Evolutionary conservation across 2,113 vertebrate species (phyloP), one percentile per base, ranked within the genome.

Genomic region (Gopherus evgoodei): DNA sequence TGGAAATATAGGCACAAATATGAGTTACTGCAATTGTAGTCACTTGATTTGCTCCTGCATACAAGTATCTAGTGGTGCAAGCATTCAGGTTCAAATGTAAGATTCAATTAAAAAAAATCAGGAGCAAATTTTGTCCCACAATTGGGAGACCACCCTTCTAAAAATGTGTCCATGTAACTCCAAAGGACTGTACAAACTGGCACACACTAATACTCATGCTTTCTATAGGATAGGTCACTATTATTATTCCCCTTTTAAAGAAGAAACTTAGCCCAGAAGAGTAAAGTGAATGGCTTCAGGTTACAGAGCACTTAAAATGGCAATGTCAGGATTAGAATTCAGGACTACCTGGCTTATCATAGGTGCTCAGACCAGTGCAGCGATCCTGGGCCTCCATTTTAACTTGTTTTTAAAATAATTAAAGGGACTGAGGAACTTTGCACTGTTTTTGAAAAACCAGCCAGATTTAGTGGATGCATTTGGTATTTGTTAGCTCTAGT

Each of bases 101-200:
- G 95, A 87, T 25, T 86, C 84, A 81, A 94, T 31, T 95, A 96
- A 91, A 97, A 89, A 94, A 89, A 94, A 88, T 89, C 78, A 50
- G 89, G 91, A 90, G 96, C 90, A 53, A 91, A 94, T 96, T 96
- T 95, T 92, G 87, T 92, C 87, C 94, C 92, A 93, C 65, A 91
- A 91, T 95, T 91, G 65, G 94, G 94, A 96, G 65, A 89, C 65
- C 95, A 89, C 96, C 89, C 93, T 94, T 50, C 90, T 85, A 83
- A 93, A 82, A 96, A 93, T 17, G 54, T 62, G 84, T 91, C 96
- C 93, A 92, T 94, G 91, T 96, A 95, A 96, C 96, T 97, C 96
- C 95, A 96, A 97, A 97, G 89, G 86, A 85, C 96, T 79, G 78
- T 50, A 84, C 85, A 94, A 96, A 96, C 90, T 93, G 95, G 91